Evolutionary conservation across 2,113 vertebrate species (phyloP).

Genomic region (Pycnonotus jocosus): DNA sequence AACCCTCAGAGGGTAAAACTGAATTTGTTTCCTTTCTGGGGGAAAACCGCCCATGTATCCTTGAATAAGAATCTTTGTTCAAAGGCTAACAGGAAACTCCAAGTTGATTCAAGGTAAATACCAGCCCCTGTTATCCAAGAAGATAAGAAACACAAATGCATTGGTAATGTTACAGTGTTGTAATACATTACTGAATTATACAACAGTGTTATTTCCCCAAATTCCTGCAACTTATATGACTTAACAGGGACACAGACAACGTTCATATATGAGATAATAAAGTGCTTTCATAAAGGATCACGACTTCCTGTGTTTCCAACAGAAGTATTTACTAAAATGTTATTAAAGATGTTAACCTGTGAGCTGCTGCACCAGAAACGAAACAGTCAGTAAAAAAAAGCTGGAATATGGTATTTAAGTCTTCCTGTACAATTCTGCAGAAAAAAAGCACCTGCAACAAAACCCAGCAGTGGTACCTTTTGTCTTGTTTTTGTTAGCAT

Average conservation of each 20-base stretch:
- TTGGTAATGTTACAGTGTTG: not conserved
- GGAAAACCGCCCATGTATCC: not conserved
- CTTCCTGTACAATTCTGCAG: not conserved
- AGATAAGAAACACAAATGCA: not conserved
- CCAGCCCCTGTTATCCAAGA: not conserved
- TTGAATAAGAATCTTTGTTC: not conserved
- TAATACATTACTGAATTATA: not conserved
- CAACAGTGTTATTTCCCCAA: not conserved
- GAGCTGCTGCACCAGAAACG: not conserved
- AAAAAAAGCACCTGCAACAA: not conserved
- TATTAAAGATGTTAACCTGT: not conserved
- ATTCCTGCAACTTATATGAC: not conserved
- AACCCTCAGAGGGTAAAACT: not conserved
- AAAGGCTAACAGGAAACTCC: not conserved
- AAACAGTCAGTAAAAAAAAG: not conserved
- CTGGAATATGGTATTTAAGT: not conserved
- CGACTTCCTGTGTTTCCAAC: not conserved
- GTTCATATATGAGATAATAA: not conserved
- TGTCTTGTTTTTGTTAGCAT: not conserved
- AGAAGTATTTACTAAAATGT: not conserved
- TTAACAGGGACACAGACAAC: not conserved
- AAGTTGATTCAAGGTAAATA: not conserved
- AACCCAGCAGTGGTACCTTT: not conserved
- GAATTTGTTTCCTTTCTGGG: not conserved
- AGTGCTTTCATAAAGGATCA: conserved; percentile 19